Percentiles rank a stretch among this genome's conserved stretches.
Evolutionary conservation across 2,797 vertebrate genomes (phyloP).

Genomic region (Tokudaia muenninki): DNA sequence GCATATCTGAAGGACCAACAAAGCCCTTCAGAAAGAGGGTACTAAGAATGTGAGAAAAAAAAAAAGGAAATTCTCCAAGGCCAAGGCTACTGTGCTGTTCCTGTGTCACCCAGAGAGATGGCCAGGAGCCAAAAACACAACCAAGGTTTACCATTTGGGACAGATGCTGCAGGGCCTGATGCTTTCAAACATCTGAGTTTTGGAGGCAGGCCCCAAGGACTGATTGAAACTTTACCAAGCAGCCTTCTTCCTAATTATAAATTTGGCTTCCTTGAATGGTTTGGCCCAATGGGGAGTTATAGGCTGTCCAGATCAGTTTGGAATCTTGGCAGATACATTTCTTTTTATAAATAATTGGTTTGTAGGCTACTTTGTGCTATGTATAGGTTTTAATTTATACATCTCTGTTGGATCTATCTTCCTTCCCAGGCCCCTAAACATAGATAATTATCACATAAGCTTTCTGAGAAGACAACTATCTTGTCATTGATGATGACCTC

Average conservation of each 20-base stretch:
- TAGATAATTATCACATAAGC: neutral
- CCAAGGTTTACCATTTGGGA: neutral
- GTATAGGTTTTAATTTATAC: slow-evolving; percentile 9
- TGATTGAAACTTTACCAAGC: neutral
- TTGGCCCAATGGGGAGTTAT: neutral
- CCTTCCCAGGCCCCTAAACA: neutral
- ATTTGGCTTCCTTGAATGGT: slow-evolving; percentile 9
- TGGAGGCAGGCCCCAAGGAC: neutral
- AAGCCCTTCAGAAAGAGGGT: slow-evolving; percentile 10
- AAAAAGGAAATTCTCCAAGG: neutral
- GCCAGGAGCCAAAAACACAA: neutral
- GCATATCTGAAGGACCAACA: neutral
- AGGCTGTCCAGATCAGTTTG: neutral
- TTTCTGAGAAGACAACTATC: neutral
- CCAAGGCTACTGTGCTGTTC: neutral
- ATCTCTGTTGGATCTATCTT: neutral
- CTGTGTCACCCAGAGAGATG: neutral
- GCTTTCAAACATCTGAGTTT: neutral
- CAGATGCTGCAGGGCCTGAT: neutral
- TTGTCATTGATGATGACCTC: neutral
- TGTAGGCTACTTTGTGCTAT: neutral
- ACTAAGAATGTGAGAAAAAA: neutral
- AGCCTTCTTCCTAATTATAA: slow-evolving; percentile 26
- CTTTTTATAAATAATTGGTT: slow-evolving; percentile 54
- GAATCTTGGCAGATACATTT: slow-evolving; percentile 41